Base-by-base conservation (phyloP, 1,140 invertebrate genomes). In the Heliconius himera region DNA sequence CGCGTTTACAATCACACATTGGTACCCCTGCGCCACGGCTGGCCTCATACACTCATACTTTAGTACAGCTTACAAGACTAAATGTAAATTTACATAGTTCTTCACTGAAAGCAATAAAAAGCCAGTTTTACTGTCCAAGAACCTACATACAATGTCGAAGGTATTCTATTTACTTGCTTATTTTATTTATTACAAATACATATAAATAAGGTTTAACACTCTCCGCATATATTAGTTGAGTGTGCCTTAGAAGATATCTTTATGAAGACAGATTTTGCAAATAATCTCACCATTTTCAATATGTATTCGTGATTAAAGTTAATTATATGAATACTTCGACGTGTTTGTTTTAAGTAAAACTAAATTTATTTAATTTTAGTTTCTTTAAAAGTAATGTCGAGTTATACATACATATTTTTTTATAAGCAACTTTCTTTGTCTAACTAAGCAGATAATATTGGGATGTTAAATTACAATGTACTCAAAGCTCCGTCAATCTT, bases 201-300 rank as follows among this genome's bases (percentile, higher is more conserved):
- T 71, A 79, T 79, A 79, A 79, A 79, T 79, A 76, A 79, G 78
- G 9, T 66, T 66, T 66, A 66, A 29, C 13, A 49, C 60, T 71
- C 49, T 60, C 49, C 66, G 78, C 70, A 76, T 79, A 72, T 41
- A 79, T 78, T 78, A 74, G 36, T 49, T 74, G 60, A 41, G 22
- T 71, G 29, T 79, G 66, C 75, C 78, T 54, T 20, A 76, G 26
- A 29, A 56, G 66, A 79, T 76, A 72, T 76, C 66, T 79, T 79
- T 79, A 76, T 76, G 78, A 75, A 11, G 78, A 79, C 51, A 76
- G 66, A 79, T 73, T 76, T 79, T 79, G 74, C 60, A 79, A 79
- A 79, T 70, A 79, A 51, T 79, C 36, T 79, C 74, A 72, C 29
- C 49, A 70, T 70, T 49, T 54, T 26, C 66, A 41, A 76, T 72